phyloP scores from a whole-genome alignment of 2,797 vertebrate genomes.

The Eulemur albifrons region DNA sequence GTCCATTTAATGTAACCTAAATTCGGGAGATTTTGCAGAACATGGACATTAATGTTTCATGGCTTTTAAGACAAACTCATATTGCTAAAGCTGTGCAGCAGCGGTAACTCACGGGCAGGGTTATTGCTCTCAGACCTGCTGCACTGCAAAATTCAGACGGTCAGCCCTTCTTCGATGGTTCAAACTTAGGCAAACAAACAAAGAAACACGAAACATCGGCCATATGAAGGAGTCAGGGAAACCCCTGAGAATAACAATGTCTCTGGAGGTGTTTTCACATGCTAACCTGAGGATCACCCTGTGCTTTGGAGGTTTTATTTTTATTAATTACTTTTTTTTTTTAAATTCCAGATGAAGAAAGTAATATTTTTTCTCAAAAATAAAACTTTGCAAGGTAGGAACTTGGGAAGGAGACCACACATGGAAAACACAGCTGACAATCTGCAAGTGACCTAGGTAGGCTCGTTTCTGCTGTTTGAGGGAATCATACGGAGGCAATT shows the following conservation, averaged over 20 bases:
- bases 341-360: neutral
- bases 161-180: conserved; percentile 49
- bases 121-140: conserved; percentile 82
- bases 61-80: conserved; percentile 81
- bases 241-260: neutral
- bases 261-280: conserved; percentile 34
- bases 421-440: neutral
- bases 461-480: neutral
- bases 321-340: neutral
- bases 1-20: conserved; percentile 50
- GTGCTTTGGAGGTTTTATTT: conserved; percentile 50
- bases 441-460: neutral
- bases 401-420: neutral
- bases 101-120: conserved; percentile 57
- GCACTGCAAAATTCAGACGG: conserved; percentile 68
- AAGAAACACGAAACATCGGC: conserved; percentile 37
- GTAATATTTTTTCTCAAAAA: conserved; percentile 50
- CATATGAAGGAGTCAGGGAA: conserved; percentile 33
- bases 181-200: conserved; percentile 40
- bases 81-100: conserved; percentile 82
- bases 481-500: neutral
- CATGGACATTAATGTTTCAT: conserved; percentile 74
- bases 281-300: conserved; percentile 51
- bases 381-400: neutral
- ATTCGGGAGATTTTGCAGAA: conserved; percentile 46